Percentiles rank a stretch among this genome's conserved stretches.
These are phyloP conservation scores for Hippotragus niger DNA, from an alignment of 2,113 vertebrate species.

Conservation along the genomic window DNA sequence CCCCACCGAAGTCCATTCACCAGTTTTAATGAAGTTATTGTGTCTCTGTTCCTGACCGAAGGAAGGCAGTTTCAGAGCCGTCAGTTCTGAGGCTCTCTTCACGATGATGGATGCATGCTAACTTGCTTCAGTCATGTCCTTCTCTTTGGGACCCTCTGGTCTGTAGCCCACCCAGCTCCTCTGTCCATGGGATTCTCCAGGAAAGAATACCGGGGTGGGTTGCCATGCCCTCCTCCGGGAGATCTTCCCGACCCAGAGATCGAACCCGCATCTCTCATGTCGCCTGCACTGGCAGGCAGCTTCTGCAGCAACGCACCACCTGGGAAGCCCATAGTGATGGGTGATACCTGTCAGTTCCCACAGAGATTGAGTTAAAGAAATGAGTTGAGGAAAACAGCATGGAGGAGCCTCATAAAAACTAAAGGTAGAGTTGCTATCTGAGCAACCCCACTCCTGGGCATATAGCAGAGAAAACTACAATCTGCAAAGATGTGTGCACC, in stretches of 20 bases:
- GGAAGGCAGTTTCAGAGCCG: background rate
- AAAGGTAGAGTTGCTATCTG: background rate
- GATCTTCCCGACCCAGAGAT: background rate
- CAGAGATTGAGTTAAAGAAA: background rate
- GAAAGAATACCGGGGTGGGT: background rate
- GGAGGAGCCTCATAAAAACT: background rate
- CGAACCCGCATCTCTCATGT: background rate
- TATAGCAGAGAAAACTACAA: background rate
- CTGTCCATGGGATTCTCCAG: background rate
- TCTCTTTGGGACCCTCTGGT: background rate
- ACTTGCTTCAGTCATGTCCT: background rate
- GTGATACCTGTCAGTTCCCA: background rate
- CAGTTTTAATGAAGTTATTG: background rate
- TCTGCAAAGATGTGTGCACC: background rate
- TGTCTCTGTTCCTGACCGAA: background rate
- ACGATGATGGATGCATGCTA: background rate
- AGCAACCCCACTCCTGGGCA: background rate
- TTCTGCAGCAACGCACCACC: background rate
- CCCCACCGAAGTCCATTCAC: rapidly evolving
- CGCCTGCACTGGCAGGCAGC: rapidly evolving
- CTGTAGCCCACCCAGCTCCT: background rate
- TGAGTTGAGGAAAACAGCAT: background rate
- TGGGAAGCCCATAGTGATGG: background rate
- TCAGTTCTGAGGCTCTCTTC: background rate
- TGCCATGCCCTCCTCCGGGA: background rate